phyloP scores from a whole-genome alignment of 2,888 invertebrate species.

The Octodonta nipae region DNA sequence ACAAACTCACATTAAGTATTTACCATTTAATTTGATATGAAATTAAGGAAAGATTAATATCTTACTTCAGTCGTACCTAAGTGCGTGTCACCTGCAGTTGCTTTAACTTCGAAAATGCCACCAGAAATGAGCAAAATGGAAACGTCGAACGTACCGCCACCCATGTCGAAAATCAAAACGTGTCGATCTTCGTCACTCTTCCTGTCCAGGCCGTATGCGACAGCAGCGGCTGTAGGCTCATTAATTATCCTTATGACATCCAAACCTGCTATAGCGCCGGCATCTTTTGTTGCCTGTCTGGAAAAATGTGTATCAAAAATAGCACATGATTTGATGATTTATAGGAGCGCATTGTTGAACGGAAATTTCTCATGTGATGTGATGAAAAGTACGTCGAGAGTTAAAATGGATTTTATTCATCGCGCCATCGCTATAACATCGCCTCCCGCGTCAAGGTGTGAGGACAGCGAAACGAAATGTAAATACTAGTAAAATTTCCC shows the following conservation, averaged over 20 bases:
- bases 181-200: conserved; percentile 31
- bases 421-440: too few relatives aligned
- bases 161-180: conserved; percentile 37
- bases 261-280: conserved; percentile 47
- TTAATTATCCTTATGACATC: conserved; percentile 52
- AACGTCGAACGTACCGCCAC: conserved; percentile 57
- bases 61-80: conserved; percentile 18
- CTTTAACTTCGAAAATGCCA: conserved; percentile 47
- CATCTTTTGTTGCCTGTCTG: conserved; percentile 52
- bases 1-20: too few relatives aligned
- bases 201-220: conserved; percentile 47
- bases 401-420: too few relatives aligned
- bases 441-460: too few relatives aligned
- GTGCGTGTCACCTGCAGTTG: conserved; percentile 47
- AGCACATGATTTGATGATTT: too few relatives aligned
- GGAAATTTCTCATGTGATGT: too few relatives aligned
- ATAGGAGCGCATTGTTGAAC: too few relatives aligned
- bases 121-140: conserved; percentile 55
- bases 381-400: too few relatives aligned
- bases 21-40: too few relatives aligned
- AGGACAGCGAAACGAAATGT: too few relatives aligned
- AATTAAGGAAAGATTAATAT: too few relatives aligned
- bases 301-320: conserved; percentile 5
- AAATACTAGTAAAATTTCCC: too few relatives aligned
- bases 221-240: conserved; percentile 53